Conservation (phyloP, 2,888 invertebrate species). For the Xanthorhoe spadicearia region DNA sequence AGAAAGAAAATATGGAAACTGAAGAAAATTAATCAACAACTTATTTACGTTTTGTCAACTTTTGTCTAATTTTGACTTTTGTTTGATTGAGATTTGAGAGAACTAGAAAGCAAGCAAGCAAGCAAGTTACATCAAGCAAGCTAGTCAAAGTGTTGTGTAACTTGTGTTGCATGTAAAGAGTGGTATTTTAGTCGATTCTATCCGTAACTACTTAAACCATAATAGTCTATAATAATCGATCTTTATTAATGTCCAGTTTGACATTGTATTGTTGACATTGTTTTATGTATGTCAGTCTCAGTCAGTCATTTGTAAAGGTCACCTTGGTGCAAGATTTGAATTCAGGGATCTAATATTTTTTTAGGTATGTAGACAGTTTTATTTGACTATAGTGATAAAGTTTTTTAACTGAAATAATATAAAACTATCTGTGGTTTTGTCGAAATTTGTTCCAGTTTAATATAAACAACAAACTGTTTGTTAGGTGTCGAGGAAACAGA, state of each 20-base stretch:
- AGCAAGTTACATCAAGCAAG: not conserved
- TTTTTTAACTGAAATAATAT: not conserved
- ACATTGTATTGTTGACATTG: constrained; percentile 6
- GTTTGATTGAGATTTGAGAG: not conserved
- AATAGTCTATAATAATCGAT: not conserved
- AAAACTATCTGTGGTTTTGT: constrained; percentile 17
- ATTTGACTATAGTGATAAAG: constrained; percentile 8
- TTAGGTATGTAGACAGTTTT: constrained; percentile 51
- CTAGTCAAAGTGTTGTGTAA: not conserved
- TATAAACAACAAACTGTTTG: constrained; percentile 48
- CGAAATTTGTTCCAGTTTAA: constrained; percentile 45
- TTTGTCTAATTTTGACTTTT: constrained; percentile 17
- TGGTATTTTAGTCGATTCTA: not conserved
- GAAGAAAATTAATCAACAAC: constrained; percentile 19
- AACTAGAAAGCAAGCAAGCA: not conserved
- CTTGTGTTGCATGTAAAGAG: not conserved
- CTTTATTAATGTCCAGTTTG: constrained; percentile 37
- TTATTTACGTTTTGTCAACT: constrained; percentile 33
- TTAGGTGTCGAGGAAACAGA: constrained; percentile 52
- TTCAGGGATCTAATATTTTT: constrained; percentile 54
- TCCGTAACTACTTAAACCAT: not conserved
- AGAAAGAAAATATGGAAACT: constrained; percentile 16
- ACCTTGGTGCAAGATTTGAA: constrained; percentile 78
- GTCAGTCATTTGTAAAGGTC: constrained; percentile 63
- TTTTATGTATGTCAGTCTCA: constrained; percentile 37